A percentile compares a stretch with the other conserved stretches of the same genome.
These are phyloP conservation scores for Pangasius sanitwongsei DNA, from an alignment of 2,797 vertebrate genomes.

Conservation along the genomic window DNA sequence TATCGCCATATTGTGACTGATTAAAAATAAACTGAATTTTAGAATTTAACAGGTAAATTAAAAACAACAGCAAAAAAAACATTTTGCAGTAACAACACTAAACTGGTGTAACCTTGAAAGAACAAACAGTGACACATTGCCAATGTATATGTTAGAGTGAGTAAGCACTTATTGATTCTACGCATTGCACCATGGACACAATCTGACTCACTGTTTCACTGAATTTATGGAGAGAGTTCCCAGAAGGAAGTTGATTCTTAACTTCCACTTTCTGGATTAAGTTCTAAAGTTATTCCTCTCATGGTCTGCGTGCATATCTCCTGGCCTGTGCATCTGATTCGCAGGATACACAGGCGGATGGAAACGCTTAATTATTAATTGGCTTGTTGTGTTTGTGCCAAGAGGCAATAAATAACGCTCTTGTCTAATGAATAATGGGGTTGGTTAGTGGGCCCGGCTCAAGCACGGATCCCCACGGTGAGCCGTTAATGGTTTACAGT, in stretches of 20 bases:
- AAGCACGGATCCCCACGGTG: constrained; percentile 57
- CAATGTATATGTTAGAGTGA: background rate
- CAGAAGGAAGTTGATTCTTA: constrained; percentile 50
- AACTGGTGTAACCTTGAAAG: constrained; percentile 9
- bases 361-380: constrained; percentile 68
- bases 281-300: constrained; percentile 57
- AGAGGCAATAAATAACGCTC: constrained; percentile 67
- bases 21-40: background rate
- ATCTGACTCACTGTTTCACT: constrained; percentile 21
- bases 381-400: constrained; percentile 66
- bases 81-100: background rate
- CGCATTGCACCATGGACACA: background rate
- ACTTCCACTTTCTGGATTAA: constrained; percentile 51
- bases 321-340: constrained; percentile 52
- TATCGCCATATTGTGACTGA: background rate
- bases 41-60: background rate
- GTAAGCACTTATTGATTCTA: constrained; percentile 20
- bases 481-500: constrained; percentile 64
- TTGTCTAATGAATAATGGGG: constrained; percentile 65
- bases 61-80: background rate
- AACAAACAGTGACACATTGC: constrained; percentile 17
- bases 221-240: constrained; percentile 34
- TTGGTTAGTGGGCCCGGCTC: constrained; percentile 56
- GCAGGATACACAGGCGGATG: constrained; percentile 57
- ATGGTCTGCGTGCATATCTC: constrained; percentile 47